Evolutionary conservation across 1,140 invertebrate species (phyloP).

Genomic region (Pantala flavescens): DNA sequence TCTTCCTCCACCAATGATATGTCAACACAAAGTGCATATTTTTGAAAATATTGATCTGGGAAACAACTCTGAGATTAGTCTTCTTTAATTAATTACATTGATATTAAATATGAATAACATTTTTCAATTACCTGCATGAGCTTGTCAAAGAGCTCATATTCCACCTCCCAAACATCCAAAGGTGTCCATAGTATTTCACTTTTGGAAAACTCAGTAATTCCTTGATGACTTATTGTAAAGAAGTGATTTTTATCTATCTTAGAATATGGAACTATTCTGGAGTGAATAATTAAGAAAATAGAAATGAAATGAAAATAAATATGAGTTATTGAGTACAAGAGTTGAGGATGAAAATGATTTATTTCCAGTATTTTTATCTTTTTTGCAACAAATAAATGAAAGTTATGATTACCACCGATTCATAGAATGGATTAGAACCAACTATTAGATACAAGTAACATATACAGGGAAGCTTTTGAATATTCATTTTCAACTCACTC

Average conservation of each 20-base stretch:
- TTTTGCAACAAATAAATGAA: too few relatives aligned
- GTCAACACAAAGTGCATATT: slow-evolving; percentile 69
- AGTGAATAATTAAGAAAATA: slow-evolving; percentile 20
- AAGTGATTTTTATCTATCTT: slow-evolving; percentile 50
- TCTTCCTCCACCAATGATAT: slow-evolving; percentile 69
- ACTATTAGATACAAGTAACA: too few relatives aligned
- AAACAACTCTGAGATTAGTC: slow-evolving; percentile 20
- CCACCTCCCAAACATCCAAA: slow-evolving; percentile 54
- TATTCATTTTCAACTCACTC: too few relatives aligned
- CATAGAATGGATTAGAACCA: too few relatives aligned
- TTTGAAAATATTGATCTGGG: slow-evolving; percentile 58
- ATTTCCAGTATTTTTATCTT: too few relatives aligned
- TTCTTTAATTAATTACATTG: neutral
- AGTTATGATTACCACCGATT: too few relatives aligned
- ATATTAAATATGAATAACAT: slow-evolving; percentile 2
- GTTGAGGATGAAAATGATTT: too few relatives aligned
- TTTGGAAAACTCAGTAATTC: slow-evolving; percentile 53
- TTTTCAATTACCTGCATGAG: slow-evolving; percentile 43
- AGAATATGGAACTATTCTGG: slow-evolving; percentile 52
- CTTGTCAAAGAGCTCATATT: slow-evolving; percentile 55
- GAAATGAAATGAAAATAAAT: neutral
- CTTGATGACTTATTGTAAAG: slow-evolving; percentile 54
- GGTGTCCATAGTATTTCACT: slow-evolving; percentile 56
- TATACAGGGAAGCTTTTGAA: too few relatives aligned
- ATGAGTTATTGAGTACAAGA: too few relatives aligned